Base-by-base conservation (phyloP, 2,888 invertebrate species). In the Congeria kusceri region DNA sequence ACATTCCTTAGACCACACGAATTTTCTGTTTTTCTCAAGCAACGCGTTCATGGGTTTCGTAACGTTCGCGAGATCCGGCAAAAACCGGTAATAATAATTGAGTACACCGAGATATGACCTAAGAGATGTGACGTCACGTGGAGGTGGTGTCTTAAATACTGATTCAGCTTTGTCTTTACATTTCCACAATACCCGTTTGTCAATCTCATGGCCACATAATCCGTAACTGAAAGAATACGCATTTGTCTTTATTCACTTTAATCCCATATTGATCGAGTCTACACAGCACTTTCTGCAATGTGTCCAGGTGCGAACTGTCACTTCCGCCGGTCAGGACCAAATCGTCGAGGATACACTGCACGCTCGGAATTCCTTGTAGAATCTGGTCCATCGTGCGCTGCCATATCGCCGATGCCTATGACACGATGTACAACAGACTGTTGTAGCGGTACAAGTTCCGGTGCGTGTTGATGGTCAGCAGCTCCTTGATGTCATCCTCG, bases 361-460 rank as follows among this genome's bases (percentile, higher is more conserved):
- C 53, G 2, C 72, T 28, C 13, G 84, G 76, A 11, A 89, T 71
- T 1, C 82, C 85, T 9, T 79, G 59, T n/a, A 87, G 27, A 7
- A 87, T 27, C 4, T 80, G 65, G n/a, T 90, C 89, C 66, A 88
- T 89, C 18, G 81, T 75, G 1, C 81, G 49, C 61, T 86, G 87
- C 53, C 72, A 77, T 44, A 86, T 80, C 0, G 77, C 83, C n/a
- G 84, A 85, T 0, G 78, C 79, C 5, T 83, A 84, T 3, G 79
- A 65, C 0, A 86, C 72, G 20, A 83, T 84, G 67, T 78, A 88
- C 9, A 81, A 74, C 27, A 86, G 25, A 15, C 87, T 44, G 44
- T 77, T 81, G 56, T 84, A 88, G 3, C 59, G 64, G 57, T 79
- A 85, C 25, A 88, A 67, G 4, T 86, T 88, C 53, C 63, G 68